These are phyloP conservation scores for Anthoscopus minutus DNA, from an alignment of 2,113 vertebrate genomes.

Conservation along the genomic window DNA sequence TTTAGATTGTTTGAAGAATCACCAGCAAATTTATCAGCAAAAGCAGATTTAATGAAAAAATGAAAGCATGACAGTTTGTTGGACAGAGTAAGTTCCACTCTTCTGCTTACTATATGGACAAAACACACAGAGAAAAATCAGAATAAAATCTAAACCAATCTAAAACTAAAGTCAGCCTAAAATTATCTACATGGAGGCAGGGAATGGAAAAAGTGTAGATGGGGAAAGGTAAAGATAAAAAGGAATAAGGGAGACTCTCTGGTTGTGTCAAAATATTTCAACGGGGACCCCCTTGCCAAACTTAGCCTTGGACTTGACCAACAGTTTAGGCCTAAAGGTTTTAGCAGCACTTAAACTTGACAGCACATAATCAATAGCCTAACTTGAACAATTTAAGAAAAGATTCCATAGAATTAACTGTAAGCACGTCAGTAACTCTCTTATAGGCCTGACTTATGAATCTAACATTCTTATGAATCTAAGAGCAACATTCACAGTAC, in stretches of 20 bases:
- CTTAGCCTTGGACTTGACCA: background rate
- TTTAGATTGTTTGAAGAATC: background rate
- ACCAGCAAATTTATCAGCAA: background rate
- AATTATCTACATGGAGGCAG: background rate
- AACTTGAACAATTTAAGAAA: background rate
- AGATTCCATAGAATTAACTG: background rate
- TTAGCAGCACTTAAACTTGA: background rate
- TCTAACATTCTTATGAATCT: background rate
- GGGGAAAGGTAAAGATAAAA: background rate
- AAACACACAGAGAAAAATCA: background rate
- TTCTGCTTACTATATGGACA: background rate
- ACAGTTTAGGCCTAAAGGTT: background rate
- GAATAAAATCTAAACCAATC: background rate
- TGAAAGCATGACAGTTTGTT: background rate
- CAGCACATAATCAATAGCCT: background rate
- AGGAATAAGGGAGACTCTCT: background rate
- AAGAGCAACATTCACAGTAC: background rate
- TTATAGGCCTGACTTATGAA: background rate
- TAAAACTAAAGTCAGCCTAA: background rate
- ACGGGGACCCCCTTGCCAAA: background rate
- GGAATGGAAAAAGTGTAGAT: background rate
- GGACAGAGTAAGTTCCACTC: background rate
- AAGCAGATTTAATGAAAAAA: background rate
- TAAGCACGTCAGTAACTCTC: background rate
- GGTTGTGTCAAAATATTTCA: background rate